Conservation (phyloP, 2,888 invertebrate species). For the Cantharis flavilabris region DNA sequence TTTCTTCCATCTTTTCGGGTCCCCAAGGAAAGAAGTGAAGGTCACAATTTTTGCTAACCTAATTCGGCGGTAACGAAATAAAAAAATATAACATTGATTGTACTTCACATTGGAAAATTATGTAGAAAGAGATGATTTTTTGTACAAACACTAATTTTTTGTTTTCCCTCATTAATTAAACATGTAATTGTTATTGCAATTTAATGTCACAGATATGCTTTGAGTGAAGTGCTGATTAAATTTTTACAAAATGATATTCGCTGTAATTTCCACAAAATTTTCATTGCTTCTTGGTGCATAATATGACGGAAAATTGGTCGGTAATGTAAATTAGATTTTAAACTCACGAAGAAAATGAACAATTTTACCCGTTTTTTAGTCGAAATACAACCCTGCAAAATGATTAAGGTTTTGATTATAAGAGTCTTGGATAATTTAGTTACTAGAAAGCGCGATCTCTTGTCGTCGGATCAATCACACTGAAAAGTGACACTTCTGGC, state of each 20-base stretch:
- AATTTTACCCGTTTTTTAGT: neutral
- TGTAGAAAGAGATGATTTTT: neutral
- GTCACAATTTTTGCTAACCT: neutral
- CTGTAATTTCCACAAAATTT: neutral
- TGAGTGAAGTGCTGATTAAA: neutral
- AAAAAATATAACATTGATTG: conserved; percentile 22
- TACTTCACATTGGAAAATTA: conserved; percentile 22
- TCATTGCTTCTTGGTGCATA: neutral
- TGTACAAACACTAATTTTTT: conserved; percentile 4
- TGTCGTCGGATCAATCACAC: conserved; percentile 55
- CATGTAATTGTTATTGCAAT: conserved; percentile 20
- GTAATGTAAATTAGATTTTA: neutral
- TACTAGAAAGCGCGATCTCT: conserved; percentile 47
- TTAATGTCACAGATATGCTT: conserved; percentile 28
- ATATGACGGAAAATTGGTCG: neutral
- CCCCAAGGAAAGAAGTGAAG: neutral
- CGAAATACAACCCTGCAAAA: conserved; percentile 17
- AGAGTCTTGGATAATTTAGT: neutral
- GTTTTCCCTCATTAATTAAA: neutral
- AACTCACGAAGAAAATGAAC: neutral
- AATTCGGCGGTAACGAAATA: neutral
- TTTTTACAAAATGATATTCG: neutral
- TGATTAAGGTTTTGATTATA: neutral
- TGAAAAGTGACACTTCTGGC: conserved; percentile 54
- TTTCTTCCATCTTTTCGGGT: neutral